A percentile compares a stretch with the other conserved stretches of the same genome.
Conservation (phyloP, 2,113 vertebrate species). For the Ancistrus triradiatus region DNA sequence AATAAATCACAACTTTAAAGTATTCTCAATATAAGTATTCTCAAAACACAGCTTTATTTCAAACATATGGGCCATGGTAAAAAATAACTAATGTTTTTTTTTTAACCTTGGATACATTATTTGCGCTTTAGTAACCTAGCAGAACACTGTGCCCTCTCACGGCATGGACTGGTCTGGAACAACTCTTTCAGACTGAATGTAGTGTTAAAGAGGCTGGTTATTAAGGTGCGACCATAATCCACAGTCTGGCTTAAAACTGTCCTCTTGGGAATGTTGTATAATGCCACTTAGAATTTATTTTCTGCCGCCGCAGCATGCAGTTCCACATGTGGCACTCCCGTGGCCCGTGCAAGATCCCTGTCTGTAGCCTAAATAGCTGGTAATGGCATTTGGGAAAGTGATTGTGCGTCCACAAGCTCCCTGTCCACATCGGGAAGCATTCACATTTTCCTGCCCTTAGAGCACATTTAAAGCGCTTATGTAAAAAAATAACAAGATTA, state of each 20-base stretch:
- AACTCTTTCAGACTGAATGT: slow-evolving; percentile 20
- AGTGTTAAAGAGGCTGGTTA: slow-evolving; percentile 56
- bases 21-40: no score
- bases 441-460: slow-evolving; percentile 49
- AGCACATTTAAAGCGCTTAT: slow-evolving; percentile 52
- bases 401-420: slow-evolving; percentile 41
- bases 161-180: slow-evolving; percentile 28
- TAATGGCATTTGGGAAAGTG: slow-evolving; percentile 48
- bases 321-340: slow-evolving; percentile 44
- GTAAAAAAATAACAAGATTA: slow-evolving; percentile 50
- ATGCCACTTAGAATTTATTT: slow-evolving; percentile 65
- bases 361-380: slow-evolving; percentile 50
- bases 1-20: no score
- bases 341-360: slow-evolving; percentile 50
- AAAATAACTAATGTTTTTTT: no score
- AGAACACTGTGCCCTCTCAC: slow-evolving; percentile 27
- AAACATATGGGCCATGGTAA: no score
- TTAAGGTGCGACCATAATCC: slow-evolving; percentile 63
- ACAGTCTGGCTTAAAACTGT: slow-evolving; percentile 50
- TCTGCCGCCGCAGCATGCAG: slow-evolving; percentile 62
- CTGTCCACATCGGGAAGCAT: slow-evolving; percentile 57
- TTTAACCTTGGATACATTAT: no score
- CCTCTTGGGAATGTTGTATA: slow-evolving; percentile 60
- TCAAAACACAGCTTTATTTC: no score
- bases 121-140: background rate